Evolutionary conservation across 30 jellyfish, hydroid and myxozoan species (phyloP).

Genomic region (Cassiopea andromeda): DNA sequence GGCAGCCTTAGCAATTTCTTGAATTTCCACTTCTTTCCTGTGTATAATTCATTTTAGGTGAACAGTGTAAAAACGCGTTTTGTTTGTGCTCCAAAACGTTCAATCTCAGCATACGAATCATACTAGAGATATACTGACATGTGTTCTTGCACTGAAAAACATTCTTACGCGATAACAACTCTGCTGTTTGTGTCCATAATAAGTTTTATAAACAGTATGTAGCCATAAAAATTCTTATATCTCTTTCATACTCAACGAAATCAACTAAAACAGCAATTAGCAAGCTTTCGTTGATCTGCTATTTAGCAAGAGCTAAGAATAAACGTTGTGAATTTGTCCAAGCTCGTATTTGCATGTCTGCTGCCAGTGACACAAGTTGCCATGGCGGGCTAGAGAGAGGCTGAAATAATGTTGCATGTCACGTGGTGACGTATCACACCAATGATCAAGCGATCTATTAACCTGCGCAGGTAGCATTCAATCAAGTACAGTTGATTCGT

Average conservation of each 20-base stretch:
- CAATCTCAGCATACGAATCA: too few relatives aligned
- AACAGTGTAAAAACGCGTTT: too few relatives aligned
- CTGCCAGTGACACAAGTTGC: conserved; percentile 8
- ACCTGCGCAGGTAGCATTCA: conserved; percentile 66
- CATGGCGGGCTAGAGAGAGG: conserved; percentile 2
- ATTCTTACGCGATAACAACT: too few relatives aligned
- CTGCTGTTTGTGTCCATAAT: too few relatives aligned
- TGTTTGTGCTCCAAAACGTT: too few relatives aligned
- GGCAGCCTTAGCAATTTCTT: too few relatives aligned
- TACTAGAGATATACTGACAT: too few relatives aligned
- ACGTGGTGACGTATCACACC: conserved; percentile 10
- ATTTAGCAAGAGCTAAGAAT: background rate
- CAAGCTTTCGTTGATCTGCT: background rate
- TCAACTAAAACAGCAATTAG: background rate
- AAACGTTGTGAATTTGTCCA: background rate
- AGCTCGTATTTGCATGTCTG: background rate
- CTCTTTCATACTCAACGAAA: background rate
- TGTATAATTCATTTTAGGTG: too few relatives aligned
- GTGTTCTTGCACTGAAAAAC: too few relatives aligned
- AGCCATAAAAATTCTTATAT: too few relatives aligned
- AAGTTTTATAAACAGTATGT: too few relatives aligned
- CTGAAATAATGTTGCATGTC: background rate
- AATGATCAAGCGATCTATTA: conserved; percentile 42
- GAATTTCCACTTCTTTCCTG: too few relatives aligned
- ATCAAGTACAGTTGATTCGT: conserved; percentile 2